Evolutionary conservation across 2,113 vertebrate genomes (phyloP), one percentile per base, ranked within the genome.

Genomic region (Passer montanus): DNA sequence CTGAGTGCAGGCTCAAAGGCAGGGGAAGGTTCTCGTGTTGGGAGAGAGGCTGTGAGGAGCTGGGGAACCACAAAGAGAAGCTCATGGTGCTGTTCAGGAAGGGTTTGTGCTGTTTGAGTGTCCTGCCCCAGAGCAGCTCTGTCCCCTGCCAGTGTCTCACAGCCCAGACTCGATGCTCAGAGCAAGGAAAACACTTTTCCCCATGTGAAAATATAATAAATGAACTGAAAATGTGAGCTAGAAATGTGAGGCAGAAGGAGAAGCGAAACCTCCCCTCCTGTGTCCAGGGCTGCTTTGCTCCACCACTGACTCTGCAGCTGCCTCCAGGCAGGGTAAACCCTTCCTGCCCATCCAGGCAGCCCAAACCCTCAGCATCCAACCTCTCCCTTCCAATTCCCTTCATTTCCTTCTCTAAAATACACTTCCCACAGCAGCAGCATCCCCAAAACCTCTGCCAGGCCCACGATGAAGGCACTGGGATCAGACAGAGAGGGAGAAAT

Each of bases 401-500:
- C 0, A 1, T 23, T 55, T 60, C 28, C 15, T 76, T 33, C 62
- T 39, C 44, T 13, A 27, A 73, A 80, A 35, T 0, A 0, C 55
- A 24, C 24, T 64, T 73, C 52, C 35, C 56, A 50, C n/a, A 75
- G 37, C 55, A 11, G 47, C 66, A 58, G 37, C 28, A 6, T 19
- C 15, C n/a, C 83, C 28, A 23, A 70, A 82, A 75, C 15, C 85
- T 14, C 85, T 67, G 60, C 84, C 77, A 30, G 58, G 33, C 37
- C 28, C 58, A 12, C 0, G 1, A 11, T 0, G 2, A 18, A 10
- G 30, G 22, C 0, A 0, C 3, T 1, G 16, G 14, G 22, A 19
- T 8, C 3, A 0, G 39, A 37, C 2, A 1, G 41, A 35, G 18
- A 74, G 33, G 68, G 35, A 69, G 73, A 46, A 81, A 94, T 4